Conservation (phyloP, 2,113 vertebrate species). For the Myotis yumanensis region DNA sequence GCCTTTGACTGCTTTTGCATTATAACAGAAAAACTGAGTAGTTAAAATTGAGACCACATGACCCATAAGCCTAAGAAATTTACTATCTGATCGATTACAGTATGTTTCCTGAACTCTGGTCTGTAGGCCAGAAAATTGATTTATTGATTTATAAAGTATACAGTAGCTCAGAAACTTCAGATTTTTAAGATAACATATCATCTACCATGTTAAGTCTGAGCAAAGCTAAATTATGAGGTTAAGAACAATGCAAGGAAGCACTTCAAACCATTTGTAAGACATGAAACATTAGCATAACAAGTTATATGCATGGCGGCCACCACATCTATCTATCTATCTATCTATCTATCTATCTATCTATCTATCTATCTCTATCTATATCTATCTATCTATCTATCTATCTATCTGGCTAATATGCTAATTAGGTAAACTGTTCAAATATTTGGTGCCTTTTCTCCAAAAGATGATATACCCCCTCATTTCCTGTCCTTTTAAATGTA, state of each 20-base stretch:
- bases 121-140: neutral
- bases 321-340: too few relatives aligned
- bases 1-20: neutral
- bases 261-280: neutral
- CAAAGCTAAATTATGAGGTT: neutral
- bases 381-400: too few relatives aligned
- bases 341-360: too few relatives aligned
- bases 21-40: neutral
- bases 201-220: neutral
- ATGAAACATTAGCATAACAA: neutral
- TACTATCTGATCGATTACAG: neutral
- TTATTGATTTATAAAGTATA: neutral
- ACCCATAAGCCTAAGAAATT: neutral
- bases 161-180: neutral
- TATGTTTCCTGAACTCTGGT: neutral
- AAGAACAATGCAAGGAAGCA: neutral
- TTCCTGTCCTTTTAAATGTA: neutral
- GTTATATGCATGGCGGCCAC: too few relatives aligned
- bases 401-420: too few relatives aligned
- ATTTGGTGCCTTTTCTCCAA: neutral
- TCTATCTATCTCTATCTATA: too few relatives aligned
- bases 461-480: neutral
- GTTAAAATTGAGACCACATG: neutral
- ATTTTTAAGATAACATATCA: neutral
- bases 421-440: neutral